Conservation (phyloP, 2,797 vertebrate species). For the Cynopterus sphinx region DNA sequence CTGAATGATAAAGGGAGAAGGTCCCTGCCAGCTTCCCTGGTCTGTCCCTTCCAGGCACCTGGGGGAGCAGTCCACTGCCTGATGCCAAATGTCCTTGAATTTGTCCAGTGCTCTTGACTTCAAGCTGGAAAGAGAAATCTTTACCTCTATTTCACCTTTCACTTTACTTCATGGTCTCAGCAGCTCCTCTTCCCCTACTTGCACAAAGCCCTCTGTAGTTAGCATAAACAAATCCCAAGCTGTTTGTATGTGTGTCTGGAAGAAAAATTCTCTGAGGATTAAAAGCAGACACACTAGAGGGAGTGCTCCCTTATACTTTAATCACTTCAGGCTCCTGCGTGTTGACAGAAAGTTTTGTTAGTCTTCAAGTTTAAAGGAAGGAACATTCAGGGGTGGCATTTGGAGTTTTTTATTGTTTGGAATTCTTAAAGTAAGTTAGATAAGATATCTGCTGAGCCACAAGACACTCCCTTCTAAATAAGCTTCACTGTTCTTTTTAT, state of each 20-base stretch:
- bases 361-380: conserved; percentile 55
- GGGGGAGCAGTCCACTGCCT: neutral
- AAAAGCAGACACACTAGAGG: conserved; percentile 60
- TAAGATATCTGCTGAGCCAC: conserved; percentile 50
- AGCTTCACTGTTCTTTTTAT: conserved; percentile 43
- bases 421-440: conserved; percentile 56
- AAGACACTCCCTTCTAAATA: conserved; percentile 52
- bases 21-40: neutral
- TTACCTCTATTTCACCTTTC: neutral
- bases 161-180: neutral
- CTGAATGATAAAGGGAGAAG: neutral
- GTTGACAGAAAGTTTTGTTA: conserved; percentile 67
- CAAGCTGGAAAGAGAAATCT: neutral
- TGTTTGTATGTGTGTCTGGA: conserved; percentile 49
- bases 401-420: conserved; percentile 29
- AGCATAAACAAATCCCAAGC: conserved; percentile 24
- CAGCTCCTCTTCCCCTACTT: neutral
- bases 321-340: conserved; percentile 41
- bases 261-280: conserved; percentile 60
- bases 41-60: neutral
- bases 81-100: neutral
- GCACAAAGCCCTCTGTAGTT: neutral
- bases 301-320: conserved; percentile 37
- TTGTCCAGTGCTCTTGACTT: neutral
- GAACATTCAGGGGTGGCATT: conserved; percentile 34